Conservation (phyloP, 2,888 invertebrate species). For the Hoplodrina blanda region DNA sequence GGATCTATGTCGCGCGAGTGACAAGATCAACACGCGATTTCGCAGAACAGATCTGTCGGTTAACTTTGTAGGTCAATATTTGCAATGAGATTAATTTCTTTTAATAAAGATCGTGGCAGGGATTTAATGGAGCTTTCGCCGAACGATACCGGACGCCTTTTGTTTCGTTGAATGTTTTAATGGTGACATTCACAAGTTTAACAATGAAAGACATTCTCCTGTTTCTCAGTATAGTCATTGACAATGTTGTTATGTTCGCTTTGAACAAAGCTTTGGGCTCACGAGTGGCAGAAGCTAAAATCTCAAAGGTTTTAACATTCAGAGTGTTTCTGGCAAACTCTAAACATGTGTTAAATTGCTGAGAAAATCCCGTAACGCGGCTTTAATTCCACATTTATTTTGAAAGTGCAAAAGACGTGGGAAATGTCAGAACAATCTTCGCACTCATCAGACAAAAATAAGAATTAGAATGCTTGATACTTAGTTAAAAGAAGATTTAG, state of each 20-base stretch:
- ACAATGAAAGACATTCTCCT: constrained; percentile 29
- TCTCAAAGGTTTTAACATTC: too few species aligned
- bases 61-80: constrained; percentile 52
- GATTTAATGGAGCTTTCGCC: constrained; percentile 26
- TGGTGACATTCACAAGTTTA: constrained; percentile 22
- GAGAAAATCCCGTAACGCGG: constrained; percentile 43
- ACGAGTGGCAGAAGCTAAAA: neutral
- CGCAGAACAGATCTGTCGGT: constrained; percentile 47
- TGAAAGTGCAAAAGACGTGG: constrained; percentile 59
- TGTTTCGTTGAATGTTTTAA: constrained; percentile 34
- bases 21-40: constrained; percentile 49
- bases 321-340: neutral
- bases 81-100: constrained; percentile 50
- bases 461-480: constrained; percentile 31
- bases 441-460: constrained; percentile 46
- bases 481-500: too few species aligned
- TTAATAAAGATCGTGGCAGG: constrained; percentile 30
- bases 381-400: constrained; percentile 42
- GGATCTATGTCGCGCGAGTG: constrained; percentile 46
- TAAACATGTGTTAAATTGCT: neutral
- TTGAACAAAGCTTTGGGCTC: neutral
- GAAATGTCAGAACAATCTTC: constrained; percentile 54
- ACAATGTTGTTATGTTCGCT: neutral
- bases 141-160: constrained; percentile 29
- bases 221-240: constrained; percentile 21